Evolutionary conservation across 2,888 invertebrate genomes (phyloP).

Genomic region (Ormyrus labotus): DNA sequence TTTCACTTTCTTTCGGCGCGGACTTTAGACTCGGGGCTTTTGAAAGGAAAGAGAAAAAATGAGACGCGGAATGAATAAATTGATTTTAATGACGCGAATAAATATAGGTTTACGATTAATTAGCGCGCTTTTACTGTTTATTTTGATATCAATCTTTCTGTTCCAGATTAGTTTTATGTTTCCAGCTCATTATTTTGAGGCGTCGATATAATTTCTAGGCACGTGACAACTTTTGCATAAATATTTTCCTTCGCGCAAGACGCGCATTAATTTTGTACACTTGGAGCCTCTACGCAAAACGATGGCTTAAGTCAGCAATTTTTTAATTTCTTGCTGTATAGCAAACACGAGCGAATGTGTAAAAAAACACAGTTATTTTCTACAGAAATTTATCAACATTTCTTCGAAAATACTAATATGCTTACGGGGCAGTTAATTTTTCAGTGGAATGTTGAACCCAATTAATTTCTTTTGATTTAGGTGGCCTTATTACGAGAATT

Average conservation of each 20-base stretch:
- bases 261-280: no score
- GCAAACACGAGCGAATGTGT: neutral
- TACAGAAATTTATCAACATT: constrained; percentile 29
- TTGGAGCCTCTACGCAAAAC: neutral
- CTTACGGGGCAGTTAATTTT: constrained; percentile 19
- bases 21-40: neutral
- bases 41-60: neutral
- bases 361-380: constrained; percentile 1
- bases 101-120: no score
- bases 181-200: neutral
- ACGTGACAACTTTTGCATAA: no score
- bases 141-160: no score
- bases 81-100: neutral
- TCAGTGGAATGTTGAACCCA: constrained; percentile 8
- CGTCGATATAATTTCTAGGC: no score
- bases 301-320: neutral
- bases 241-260: no score
- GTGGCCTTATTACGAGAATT: no score
- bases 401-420: neutral
- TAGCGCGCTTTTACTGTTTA: no score
- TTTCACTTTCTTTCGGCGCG: constrained; percentile 26
- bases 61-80: neutral
- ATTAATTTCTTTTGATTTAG: neutral
- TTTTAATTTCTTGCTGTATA: neutral
- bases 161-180: no score